Evolutionary conservation across 2,113 vertebrate species (phyloP).

Genomic region (Raphicerus campestris): DNA sequence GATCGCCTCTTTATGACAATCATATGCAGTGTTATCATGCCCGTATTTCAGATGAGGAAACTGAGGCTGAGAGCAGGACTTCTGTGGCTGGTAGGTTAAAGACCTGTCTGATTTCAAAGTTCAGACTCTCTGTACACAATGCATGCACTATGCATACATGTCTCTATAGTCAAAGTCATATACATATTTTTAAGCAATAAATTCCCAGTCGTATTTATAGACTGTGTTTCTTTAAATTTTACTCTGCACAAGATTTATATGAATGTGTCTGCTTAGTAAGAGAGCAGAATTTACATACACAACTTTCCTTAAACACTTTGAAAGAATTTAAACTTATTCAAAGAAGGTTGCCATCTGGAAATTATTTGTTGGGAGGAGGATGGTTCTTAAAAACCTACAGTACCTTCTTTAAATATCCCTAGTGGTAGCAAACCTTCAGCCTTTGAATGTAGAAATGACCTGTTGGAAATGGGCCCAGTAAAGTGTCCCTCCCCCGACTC

Average conservation of each 20-base stretch:
- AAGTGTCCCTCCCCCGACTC: not conserved
- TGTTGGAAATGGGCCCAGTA: not conserved
- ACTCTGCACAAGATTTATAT: conserved; percentile 20
- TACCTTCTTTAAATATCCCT: conserved; percentile 1
- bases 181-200: conserved; percentile 29
- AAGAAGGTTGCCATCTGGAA: conserved; percentile 4
- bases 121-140: not conserved
- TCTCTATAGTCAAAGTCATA: not conserved
- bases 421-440: not conserved
- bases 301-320: not conserved
- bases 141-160: not conserved
- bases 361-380: not conserved
- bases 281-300: not conserved
- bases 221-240: fast-evolving
- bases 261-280: conserved; percentile 41
- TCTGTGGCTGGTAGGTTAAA: not conserved
- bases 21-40: not conserved
- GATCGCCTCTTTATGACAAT: not conserved
- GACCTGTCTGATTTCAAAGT: not conserved
- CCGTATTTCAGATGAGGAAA: not conserved
- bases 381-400: not conserved
- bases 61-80: not conserved
- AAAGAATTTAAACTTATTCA: conserved; percentile 29
- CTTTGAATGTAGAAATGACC: not conserved
- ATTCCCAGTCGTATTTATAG: not conserved